Evolutionary conservation across 2,797 vertebrate genomes (phyloP), one percentile per base, ranked within the genome.

Genomic region (Myotis findleyi): DNA sequence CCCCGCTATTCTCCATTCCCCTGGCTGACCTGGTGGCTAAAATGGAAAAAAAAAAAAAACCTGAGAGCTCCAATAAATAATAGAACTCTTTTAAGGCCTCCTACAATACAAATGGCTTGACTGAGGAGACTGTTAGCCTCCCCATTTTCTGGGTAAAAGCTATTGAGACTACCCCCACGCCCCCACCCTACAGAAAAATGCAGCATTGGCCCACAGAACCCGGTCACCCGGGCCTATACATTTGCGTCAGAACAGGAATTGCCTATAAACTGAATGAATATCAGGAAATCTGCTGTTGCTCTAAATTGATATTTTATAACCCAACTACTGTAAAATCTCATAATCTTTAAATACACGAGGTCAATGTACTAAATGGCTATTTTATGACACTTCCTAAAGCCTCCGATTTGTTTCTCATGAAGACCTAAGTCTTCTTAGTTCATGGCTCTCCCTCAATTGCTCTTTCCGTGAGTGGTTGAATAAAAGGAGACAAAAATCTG

Each of bases 191-290:
- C 96, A 82, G 93, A n/a, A 93, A 91, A 97, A 93, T 66, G 82
- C 53, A 96, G 79, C 83, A 64, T 64, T 92, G 93, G 91, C 87
- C 97, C 94, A 92, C 83, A 94, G 93, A 97, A 62, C 91, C 96
- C 89, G 95, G 93, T 93, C 87, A 93, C 77, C 71, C 33, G 75
- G 96, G 87, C 1, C 0, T 6, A 96, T 93, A 93, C 91, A 93
- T 98, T 94, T 90, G 84, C 95, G 97, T 98, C 97, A 98, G 95
- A 96, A 94, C 92, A 98, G 92, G 95, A 97, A 97, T 77, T 92
- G 93, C 94, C 97, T 97, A 98, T 98, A 97, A 97, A 98, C 97
- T 57, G 97, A 96, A 97, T 96, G 98, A 97, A 97, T 97, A 96
- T 97, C 75, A 87, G 92, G 91, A 97, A 98, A 97, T 96, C 87